Evolutionary conservation across 2,113 vertebrate species (phyloP), one percentile per base, ranked within the genome.

Genomic region (Oenanthe melanoleuca): DNA sequence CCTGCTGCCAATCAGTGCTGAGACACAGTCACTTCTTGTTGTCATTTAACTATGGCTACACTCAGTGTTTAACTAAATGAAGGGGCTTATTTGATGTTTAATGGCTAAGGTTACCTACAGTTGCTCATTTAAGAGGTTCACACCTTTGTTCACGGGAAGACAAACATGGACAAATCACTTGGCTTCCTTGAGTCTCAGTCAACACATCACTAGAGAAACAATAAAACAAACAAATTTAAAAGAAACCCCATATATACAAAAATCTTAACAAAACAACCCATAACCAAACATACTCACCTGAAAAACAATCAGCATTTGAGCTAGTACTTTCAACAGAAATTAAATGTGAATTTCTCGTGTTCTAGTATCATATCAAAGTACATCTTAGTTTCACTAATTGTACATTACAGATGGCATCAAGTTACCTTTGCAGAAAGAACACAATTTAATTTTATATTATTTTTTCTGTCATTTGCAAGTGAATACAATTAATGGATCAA

Each of bases 1-100:
- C 34, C 16, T 2, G 6, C 42, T 96, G 89, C 49, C 97, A 89
- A 45, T 96, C 92, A 96, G 34, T 55, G 40, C 38, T 59, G 33
- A 92, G 83, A 63, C 55, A 84, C 89, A 92, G 84, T 59, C 3
- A 0, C 42, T 89, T 53, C 92, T 91, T 96, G 21, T 50, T 95
- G 67, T 72, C 71, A 78, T 91, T 85, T 80, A 72, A 38, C 60
- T 37, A 14, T 11, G 66, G 28, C 80, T 92, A 56, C 60, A 59
- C 31, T 57, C 56, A 82, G 21, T 63, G 26, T 89, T 83, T 47
- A 95, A 73, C 19, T 90, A 59, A 96, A 73, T 47, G 20, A 88
- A 37, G 56, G n/a, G 13, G 2, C 13, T 44, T 33, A 45, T 79
- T 70, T 78, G 40, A 49, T 60, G 11, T 38, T 91, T 70, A 75